Conservation (phyloP, 2,797 vertebrate genomes). For the Brachyalestes nurse region DNA sequence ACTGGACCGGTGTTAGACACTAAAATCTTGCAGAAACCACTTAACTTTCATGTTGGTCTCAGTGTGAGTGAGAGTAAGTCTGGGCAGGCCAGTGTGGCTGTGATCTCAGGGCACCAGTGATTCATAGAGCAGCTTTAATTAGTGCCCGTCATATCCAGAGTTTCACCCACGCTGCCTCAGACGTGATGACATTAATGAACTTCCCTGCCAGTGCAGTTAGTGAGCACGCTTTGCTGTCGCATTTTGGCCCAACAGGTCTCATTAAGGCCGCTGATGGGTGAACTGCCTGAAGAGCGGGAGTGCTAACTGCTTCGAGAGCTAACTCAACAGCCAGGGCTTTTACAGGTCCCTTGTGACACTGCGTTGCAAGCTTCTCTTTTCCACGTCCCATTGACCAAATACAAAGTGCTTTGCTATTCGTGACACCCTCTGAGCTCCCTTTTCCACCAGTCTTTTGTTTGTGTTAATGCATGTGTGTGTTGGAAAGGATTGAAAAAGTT, state of each 20-base stretch:
- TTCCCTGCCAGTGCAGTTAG: slow-evolving; percentile 3
- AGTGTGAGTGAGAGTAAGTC: not conserved
- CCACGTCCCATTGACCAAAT: not conserved
- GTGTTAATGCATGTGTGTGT: not conserved
- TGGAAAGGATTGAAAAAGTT: not conserved
- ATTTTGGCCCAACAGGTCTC: slow-evolving; percentile 25
- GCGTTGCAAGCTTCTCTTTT: not conserved
- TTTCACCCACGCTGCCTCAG: not conserved
- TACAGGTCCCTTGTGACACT: not conserved
- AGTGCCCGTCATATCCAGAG: slow-evolving; percentile 15
- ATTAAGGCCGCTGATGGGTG: slow-evolving; percentile 24
- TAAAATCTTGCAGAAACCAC: not conserved
- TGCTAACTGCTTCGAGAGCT: not conserved
- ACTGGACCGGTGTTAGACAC: not conserved
- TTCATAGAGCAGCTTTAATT: slow-evolving; percentile 43
- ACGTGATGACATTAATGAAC: slow-evolving; percentile 28
- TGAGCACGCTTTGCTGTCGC: not conserved
- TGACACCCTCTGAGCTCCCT: not conserved
- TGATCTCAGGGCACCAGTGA: slow-evolving; percentile 4
- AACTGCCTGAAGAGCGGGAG: slow-evolving; percentile 8
- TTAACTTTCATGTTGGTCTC: slow-evolving; percentile 2
- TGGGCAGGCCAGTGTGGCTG: not conserved
- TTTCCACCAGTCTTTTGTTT: not conserved
- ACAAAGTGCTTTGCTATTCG: slow-evolving; percentile 1
- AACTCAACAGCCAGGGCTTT: not conserved